Percentiles rank a stretch among this genome's conserved stretches.
These are phyloP conservation scores for Andrena chrysosceles DNA, from an alignment of 2,888 invertebrate genomes.

Conservation along the genomic window DNA sequence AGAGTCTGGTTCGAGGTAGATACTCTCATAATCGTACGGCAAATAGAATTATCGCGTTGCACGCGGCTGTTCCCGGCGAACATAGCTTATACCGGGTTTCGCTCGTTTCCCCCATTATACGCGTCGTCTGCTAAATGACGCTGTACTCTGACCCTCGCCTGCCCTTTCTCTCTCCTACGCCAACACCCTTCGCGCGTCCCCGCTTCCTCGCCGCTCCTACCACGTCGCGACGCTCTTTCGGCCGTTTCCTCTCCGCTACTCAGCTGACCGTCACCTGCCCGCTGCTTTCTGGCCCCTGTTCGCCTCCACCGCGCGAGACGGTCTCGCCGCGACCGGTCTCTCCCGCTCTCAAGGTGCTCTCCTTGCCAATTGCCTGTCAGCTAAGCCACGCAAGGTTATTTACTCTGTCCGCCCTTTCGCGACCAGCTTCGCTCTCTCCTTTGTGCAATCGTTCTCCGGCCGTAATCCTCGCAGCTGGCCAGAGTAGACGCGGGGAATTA, in stretches of 20 bases:
- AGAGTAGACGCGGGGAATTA: neutral
- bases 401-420: neutral
- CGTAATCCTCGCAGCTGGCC: neutral
- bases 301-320: constrained; percentile 1
- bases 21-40: constrained; percentile 84
- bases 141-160: constrained; percentile 64
- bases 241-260: constrained; percentile 22
- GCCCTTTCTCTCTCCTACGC: constrained; percentile 21
- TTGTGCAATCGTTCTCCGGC: neutral
- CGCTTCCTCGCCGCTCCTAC: constrained; percentile 22
- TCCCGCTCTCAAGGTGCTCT: constrained; percentile 22
- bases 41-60: constrained; percentile 84
- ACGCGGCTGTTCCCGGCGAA: constrained; percentile 67
- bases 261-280: constrained; percentile 53
- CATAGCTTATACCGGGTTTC: constrained; percentile 73
- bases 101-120: constrained; percentile 75
- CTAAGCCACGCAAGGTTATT: constrained; percentile 19
- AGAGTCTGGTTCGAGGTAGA: constrained; percentile 81
- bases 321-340: constrained; percentile 29
- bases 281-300: constrained; percentile 11
- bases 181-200: constrained; percentile 7
- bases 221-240: constrained; percentile 28
- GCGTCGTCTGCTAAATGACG: constrained; percentile 74
- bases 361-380: constrained; percentile 28
- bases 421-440: neutral